A percentile compares a stretch with the other conserved stretches of the same genome.
Conservation (phyloP, 2,113 vertebrate genomes). For the Brachirus orientalis region DNA sequence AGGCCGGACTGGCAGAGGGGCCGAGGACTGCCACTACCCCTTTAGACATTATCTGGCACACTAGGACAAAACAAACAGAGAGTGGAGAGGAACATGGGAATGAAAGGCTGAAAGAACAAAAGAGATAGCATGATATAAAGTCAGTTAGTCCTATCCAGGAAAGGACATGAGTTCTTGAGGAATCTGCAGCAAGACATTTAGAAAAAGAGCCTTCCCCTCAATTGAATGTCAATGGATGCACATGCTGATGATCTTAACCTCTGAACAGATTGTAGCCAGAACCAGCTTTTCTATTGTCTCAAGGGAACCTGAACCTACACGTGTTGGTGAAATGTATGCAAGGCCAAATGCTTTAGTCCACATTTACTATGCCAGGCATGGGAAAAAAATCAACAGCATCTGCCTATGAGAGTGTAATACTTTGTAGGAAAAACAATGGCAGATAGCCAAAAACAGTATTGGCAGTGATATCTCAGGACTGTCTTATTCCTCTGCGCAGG, state of each 20-base stretch:
- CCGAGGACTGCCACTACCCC: slow-evolving; percentile 96
- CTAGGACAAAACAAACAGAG: slow-evolving; percentile 71
- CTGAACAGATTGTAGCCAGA: slow-evolving; percentile 32
- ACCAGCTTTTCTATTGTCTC: slow-evolving; percentile 30
- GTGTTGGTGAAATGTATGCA: slow-evolving; percentile 15
- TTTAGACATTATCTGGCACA: slow-evolving; percentile 99
- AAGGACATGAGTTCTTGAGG: slow-evolving; percentile 1
- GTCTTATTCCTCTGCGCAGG: too few relatives aligned
- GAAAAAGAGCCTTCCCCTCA: slow-evolving; percentile 26
- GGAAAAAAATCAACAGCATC: neutral
- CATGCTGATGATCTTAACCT: slow-evolving; percentile 34
- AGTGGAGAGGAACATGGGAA: neutral
- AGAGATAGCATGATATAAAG: neutral
- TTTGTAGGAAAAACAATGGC: slow-evolving; percentile 12
- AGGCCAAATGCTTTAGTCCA: slow-evolving; percentile 31
- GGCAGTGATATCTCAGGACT: slow-evolving; percentile 44
- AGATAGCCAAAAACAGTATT: slow-evolving; percentile 35
- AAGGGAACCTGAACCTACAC: slow-evolving; percentile 25
- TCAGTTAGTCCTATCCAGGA: slow-evolving; percentile 6
- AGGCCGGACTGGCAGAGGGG: slow-evolving; percentile 96
- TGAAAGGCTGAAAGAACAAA: neutral
- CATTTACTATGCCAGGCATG: slow-evolving; percentile 13
- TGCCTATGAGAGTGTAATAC: slow-evolving; percentile 1
- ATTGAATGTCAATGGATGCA: slow-evolving; percentile 42
- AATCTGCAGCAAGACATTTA: slow-evolving; percentile 16